Evolutionary conservation across 2,113 vertebrate genomes (phyloP).

Genomic region (Tauraco erythrolophus): DNA sequence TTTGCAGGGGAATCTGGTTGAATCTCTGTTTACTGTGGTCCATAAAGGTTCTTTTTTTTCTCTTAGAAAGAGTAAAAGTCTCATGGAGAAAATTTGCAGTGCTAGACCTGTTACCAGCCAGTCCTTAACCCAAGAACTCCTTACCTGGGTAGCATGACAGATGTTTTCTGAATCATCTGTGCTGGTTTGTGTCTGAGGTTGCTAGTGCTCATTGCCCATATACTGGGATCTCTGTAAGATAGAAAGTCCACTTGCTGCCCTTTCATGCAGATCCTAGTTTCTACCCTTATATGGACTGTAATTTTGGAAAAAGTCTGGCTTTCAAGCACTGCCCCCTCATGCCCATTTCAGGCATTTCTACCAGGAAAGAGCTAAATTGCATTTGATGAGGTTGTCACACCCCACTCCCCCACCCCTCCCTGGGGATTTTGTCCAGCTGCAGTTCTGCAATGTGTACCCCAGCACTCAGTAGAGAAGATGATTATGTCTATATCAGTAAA

Average conservation of each 20-base stretch:
- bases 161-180: background rate
- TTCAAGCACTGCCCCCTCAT: background rate
- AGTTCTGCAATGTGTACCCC: background rate
- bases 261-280: background rate
- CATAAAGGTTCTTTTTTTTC: background rate
- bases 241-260: background rate
- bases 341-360: background rate
- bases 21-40: background rate
- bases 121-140: background rate
- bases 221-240: background rate
- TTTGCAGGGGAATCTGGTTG: background rate
- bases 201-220: background rate
- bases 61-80: background rate
- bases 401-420: background rate
- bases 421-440: background rate
- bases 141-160: background rate
- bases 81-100: background rate
- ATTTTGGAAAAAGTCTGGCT: background rate
- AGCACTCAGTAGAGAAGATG: background rate
- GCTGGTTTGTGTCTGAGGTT: background rate
- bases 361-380: background rate
- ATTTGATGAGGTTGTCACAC: background rate
- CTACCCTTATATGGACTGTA: background rate
- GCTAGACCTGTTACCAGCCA: background rate
- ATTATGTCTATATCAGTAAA: background rate